Evolutionary conservation across 2,888 invertebrate species (phyloP).

Genomic region (Lomographa bimaculata): DNA sequence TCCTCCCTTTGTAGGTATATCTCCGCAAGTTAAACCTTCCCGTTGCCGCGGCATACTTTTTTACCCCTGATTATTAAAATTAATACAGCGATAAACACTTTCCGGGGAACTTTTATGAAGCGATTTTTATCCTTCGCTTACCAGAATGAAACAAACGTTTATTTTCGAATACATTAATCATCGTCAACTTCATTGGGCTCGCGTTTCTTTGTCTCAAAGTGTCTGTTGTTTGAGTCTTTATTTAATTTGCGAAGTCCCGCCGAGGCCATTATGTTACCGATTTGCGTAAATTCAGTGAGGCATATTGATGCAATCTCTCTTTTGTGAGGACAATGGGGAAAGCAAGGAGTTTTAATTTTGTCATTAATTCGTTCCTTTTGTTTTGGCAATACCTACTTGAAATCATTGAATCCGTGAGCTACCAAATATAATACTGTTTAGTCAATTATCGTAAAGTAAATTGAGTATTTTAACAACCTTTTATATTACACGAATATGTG

Average conservation of each 20-base stretch:
- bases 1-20: constrained; percentile 46
- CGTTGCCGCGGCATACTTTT: constrained; percentile 37
- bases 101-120: constrained; percentile 27
- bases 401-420: constrained; percentile 7
- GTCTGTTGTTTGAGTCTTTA: constrained; percentile 42
- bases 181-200: constrained; percentile 43
- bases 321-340: constrained; percentile 46
- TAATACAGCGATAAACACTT: constrained; percentile 38
- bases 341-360: constrained; percentile 47
- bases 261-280: constrained; percentile 47
- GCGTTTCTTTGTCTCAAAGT: constrained; percentile 43
- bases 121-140: constrained; percentile 29
- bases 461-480: too few relatives aligned
- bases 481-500: too few relatives aligned
- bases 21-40: constrained; percentile 23
- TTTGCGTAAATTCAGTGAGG: constrained; percentile 45
- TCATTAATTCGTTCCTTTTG: constrained; percentile 42
- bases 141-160: constrained; percentile 32
- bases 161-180: constrained; percentile 44
- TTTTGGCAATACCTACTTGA: constrained; percentile 26
- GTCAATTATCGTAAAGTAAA: too few relatives aligned
- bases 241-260: constrained; percentile 50
- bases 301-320: constrained; percentile 52
- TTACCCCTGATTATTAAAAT: constrained; percentile 39
- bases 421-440: too few relatives aligned